Evolutionary conservation across 2,888 invertebrate species (phyloP).

Genomic region (Eristalis intricaria): DNA sequence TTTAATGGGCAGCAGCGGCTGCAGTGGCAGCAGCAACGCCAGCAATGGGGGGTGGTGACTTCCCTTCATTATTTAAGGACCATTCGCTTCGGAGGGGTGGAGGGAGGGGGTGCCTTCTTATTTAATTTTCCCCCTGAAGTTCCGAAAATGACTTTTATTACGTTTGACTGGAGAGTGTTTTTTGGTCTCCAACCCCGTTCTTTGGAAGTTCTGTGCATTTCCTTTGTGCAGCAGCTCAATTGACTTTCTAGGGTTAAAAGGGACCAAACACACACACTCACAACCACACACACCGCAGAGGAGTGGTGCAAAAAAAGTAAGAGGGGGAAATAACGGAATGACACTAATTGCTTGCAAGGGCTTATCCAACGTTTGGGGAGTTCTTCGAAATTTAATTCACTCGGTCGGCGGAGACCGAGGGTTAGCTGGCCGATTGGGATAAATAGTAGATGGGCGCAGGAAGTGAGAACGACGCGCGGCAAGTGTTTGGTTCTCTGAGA

Average conservation of each 20-base stretch:
- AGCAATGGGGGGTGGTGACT: slow-evolving; percentile 8
- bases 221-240: slow-evolving; percentile 21
- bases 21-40: background rate
- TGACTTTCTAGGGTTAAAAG: background rate
- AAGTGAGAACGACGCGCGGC: background rate
- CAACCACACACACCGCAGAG: background rate
- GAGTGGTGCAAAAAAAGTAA: background rate
- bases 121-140: slow-evolving; percentile 63
- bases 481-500: background rate
- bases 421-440: background rate
- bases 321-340: background rate
- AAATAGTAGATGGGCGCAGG: background rate
- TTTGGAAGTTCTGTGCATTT: slow-evolving; percentile 4
- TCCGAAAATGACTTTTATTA: slow-evolving; percentile 68
- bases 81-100: slow-evolving; percentile 47
- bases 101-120: slow-evolving; percentile 30
- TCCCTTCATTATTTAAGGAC: slow-evolving; percentile 60
- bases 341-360: slow-evolving; percentile 64
- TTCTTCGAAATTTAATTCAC: slow-evolving; percentile 59
- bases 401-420: slow-evolving; percentile 8
- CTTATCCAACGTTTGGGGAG: slow-evolving; percentile 39
- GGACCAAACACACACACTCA: background rate
- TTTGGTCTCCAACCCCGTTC: background rate
- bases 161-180: slow-evolving; percentile 45
- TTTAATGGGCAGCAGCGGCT: slow-evolving; percentile 31